A percentile compares a stretch with the other conserved stretches of the same genome.
Evolutionary conservation across 1,140 invertebrate species (phyloP).

Genomic region (Hesperophylax magnus): DNA sequence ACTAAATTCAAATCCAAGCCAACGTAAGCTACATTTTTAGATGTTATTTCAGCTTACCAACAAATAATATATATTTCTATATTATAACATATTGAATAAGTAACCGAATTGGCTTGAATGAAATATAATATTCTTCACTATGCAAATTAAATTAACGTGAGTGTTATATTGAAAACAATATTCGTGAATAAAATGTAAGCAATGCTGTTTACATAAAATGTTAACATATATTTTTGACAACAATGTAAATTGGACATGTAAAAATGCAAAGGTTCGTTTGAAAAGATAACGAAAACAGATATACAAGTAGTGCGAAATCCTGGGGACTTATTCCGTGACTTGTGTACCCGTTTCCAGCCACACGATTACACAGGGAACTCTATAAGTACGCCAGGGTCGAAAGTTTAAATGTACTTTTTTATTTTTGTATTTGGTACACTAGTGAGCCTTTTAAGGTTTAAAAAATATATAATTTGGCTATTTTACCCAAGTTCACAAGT

Average conservation of each 20-base stretch:
- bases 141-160: neutral
- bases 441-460: slow-evolving; percentile 8
- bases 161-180: neutral
- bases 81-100: too few species aligned
- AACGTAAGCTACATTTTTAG: too few species aligned
- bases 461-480: neutral
- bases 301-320: neutral
- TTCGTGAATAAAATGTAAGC: slow-evolving; percentile 8
- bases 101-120: too few species aligned
- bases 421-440: slow-evolving; percentile 33
- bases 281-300: neutral
- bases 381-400: slow-evolving; percentile 34
- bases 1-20: too few species aligned
- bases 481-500: neutral
- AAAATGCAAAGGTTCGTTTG: neutral
- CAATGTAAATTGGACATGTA: slow-evolving; percentile 41
- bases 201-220: slow-evolving; percentile 28
- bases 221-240: slow-evolving; percentile 46
- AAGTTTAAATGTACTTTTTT: slow-evolving; percentile 21
- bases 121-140: neutral
- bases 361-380: slow-evolving; percentile 47
- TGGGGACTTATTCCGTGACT: slow-evolving; percentile 1
- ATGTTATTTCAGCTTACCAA: too few species aligned
- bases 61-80: too few species aligned
- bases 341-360: slow-evolving; percentile 54